These are phyloP conservation scores for Centropyge bicolor DNA, from an alignment of 2,797 vertebrate species.

Conservation along the genomic window DNA sequence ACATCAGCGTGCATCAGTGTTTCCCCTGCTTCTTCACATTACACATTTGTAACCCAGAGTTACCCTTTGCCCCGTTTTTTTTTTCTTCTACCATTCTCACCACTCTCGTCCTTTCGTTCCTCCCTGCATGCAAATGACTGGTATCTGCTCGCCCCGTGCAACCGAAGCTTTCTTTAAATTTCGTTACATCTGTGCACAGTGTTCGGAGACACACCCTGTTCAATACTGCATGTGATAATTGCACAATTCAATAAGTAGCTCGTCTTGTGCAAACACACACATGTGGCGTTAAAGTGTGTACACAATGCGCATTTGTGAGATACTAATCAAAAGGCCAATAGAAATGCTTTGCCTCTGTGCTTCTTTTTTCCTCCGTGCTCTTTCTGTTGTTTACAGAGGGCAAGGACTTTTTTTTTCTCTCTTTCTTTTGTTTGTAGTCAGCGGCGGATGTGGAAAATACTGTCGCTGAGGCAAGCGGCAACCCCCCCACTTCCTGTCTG, in stretches of 20 bases:
- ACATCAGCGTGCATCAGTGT: constrained; percentile 74
- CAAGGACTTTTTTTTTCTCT: constrained; percentile 64
- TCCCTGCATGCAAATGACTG: constrained; percentile 36
- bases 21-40: constrained; percentile 66
- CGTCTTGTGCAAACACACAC: background rate
- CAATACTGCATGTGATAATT: background rate
- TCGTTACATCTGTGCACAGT: background rate
- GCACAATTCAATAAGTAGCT: background rate
- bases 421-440: constrained; percentile 82
- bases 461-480: constrained; percentile 84
- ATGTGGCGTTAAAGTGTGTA: background rate
- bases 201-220: constrained; percentile 1
- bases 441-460: constrained; percentile 88
- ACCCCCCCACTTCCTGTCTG: constrained; percentile 93
- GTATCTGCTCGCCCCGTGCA: background rate
- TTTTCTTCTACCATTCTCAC: constrained; percentile 25
- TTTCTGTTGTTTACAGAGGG: constrained; percentile 71
- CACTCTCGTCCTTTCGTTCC: background rate
- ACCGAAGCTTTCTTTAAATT: background rate
- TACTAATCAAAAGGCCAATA: constrained; percentile 13
- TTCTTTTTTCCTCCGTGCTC: constrained; percentile 34
- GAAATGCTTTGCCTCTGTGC: constrained; percentile 17
- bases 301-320: constrained; percentile 2
- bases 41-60: constrained; percentile 68
- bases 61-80: constrained; percentile 59